Evolutionary conservation across 2,797 vertebrate species (phyloP).

Genomic region (Urocyon cinereoargenteus): DNA sequence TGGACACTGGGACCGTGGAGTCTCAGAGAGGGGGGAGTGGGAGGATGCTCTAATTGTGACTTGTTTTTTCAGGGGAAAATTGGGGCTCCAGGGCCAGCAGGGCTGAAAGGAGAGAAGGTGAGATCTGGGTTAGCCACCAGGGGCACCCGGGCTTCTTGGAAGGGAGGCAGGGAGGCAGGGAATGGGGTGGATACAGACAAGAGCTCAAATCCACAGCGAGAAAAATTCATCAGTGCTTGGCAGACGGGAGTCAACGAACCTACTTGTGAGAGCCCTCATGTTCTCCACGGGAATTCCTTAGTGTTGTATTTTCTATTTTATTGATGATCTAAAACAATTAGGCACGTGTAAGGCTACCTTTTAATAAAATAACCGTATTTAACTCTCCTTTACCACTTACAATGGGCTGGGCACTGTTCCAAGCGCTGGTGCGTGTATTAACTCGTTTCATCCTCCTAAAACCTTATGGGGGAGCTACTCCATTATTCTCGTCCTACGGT

Average conservation of each 20-base stretch:
- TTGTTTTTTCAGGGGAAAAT: conserved; percentile 81
- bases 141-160: neutral
- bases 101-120: conserved; percentile 90
- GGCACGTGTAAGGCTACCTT: conserved; percentile 14
- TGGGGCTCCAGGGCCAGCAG: conserved; percentile 66
- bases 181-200: neutral
- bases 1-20: neutral
- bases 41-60: rapidly evolving
- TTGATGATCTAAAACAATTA: conserved; percentile 51
- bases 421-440: neutral
- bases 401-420: neutral
- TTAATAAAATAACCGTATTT: conserved; percentile 53
- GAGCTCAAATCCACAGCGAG: neutral
- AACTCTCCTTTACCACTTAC: conserved; percentile 13
- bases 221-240: neutral
- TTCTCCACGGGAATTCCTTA: conserved; percentile 57
- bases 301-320: conserved; percentile 48
- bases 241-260: neutral
- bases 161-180: neutral
- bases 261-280: neutral
- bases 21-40: neutral
- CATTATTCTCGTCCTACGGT: conserved; percentile 47
- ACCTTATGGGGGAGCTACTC: neutral
- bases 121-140: conserved; percentile 37
- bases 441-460: neutral